Conservation (phyloP, 1,140 invertebrate species). For the Drosophila bocki region DNA sequence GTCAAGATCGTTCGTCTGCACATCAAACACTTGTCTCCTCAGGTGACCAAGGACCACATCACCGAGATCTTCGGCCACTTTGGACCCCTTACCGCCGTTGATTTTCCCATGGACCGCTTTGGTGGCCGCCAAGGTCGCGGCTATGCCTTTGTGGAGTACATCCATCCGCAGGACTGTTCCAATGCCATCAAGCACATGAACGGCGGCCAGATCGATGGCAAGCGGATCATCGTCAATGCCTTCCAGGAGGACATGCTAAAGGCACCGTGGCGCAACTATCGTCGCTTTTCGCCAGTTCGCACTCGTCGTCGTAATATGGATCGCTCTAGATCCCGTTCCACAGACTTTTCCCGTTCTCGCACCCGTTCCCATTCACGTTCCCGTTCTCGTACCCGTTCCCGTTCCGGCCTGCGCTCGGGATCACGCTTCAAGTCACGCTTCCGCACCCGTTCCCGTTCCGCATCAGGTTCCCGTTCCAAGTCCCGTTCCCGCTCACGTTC, state of each 20-base stretch:
- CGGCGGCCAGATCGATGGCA: constrained; percentile 59
- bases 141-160: constrained; percentile 62
- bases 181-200: constrained; percentile 58
- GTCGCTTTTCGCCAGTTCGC: constrained; percentile 46
- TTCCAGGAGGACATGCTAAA: constrained; percentile 46
- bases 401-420: not conserved
- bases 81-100: constrained; percentile 50
- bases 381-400: not conserved
- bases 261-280: constrained; percentile 42
- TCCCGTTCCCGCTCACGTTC: not conserved
- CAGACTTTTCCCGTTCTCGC: not conserved
- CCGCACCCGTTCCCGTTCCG: not conserved
- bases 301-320: not conserved
- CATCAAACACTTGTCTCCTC: constrained; percentile 49
- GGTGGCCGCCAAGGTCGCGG: constrained; percentile 34
- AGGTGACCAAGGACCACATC: constrained; percentile 62
- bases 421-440: not conserved
- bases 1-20: constrained; percentile 44
- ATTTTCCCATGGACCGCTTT: constrained; percentile 53
- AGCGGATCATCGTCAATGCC: constrained; percentile 46
- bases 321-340: not conserved
- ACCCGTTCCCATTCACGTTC: not conserved
- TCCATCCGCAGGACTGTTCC: constrained; percentile 47
- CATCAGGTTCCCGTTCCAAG: not conserved
- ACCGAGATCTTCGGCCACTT: constrained; percentile 61